These are phyloP conservation scores for Drosophila nebulosa DNA, from an alignment of 1,140 invertebrate species.

Conservation along the genomic window DNA sequence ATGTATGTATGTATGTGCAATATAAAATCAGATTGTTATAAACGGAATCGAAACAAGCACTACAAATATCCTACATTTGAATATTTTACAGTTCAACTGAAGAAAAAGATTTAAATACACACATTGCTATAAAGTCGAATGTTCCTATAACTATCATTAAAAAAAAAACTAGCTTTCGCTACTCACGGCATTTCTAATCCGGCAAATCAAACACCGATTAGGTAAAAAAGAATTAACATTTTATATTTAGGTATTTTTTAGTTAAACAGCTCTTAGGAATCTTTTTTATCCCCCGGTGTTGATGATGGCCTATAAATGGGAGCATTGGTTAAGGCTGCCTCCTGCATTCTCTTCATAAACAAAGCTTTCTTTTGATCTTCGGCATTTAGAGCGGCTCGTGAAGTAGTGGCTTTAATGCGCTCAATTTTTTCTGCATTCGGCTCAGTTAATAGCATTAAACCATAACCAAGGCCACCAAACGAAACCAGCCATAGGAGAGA, in stretches of 20 bases:
- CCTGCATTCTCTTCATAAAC: slow-evolving; percentile 68
- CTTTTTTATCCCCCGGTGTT: slow-evolving; percentile 38
- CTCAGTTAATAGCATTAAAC: slow-evolving; percentile 82
- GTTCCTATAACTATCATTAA: background rate
- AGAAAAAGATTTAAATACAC: background rate
- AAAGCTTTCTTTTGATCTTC: slow-evolving; percentile 54
- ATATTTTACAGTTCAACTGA: background rate
- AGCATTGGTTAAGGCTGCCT: slow-evolving; percentile 45
- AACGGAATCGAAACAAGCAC: background rate
- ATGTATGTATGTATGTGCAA: background rate
- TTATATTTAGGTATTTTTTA: slow-evolving; percentile 18
- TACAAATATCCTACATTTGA: background rate
- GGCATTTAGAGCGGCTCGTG: slow-evolving; percentile 1
- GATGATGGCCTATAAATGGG: slow-evolving; percentile 41
- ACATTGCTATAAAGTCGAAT: background rate
- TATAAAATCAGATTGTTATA: background rate
- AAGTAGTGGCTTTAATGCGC: slow-evolving; percentile 78
- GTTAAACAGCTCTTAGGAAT: slow-evolving; percentile 44
- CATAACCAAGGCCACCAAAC: slow-evolving; percentile 83
- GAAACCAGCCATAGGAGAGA: slow-evolving; percentile 83
- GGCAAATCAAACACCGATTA: background rate
- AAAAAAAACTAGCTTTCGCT: background rate
- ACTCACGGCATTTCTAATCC: too few relatives aligned
- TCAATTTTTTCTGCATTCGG: slow-evolving; percentile 83
- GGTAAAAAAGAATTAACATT: slow-evolving; percentile 23